Conservation (phyloP, 2,888 invertebrate genomes). For the Phlogophora meticulosa region DNA sequence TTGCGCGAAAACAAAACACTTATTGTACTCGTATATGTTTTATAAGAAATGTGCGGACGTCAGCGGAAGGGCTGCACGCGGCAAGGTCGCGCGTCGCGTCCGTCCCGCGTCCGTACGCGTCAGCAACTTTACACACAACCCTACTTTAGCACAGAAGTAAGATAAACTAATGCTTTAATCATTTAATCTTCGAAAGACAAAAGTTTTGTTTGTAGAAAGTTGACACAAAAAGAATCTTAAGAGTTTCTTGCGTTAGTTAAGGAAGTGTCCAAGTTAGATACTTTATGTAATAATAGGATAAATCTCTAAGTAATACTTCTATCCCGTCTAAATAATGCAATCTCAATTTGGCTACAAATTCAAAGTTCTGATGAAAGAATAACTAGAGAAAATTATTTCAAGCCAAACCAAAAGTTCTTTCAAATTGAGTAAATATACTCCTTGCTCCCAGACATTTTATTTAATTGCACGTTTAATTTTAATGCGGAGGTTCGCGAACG, state of each 20-base stretch:
- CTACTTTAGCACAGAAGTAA: slow-evolving; percentile 29
- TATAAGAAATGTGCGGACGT: slow-evolving; percentile 53
- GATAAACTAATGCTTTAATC: slow-evolving; percentile 39
- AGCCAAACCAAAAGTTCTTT: slow-evolving; percentile 14
- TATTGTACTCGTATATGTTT: slow-evolving; percentile 61
- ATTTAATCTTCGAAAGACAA: slow-evolving; percentile 35
- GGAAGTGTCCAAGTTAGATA: slow-evolving; percentile 17
- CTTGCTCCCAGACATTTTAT: slow-evolving; percentile 50
- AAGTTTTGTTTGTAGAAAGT: slow-evolving; percentile 33
- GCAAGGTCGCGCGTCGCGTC: slow-evolving; percentile 53
- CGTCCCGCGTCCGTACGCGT: slow-evolving; percentile 23
- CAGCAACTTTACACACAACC: slow-evolving; percentile 55
- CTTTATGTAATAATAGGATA: slow-evolving; percentile 12
- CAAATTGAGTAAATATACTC: slow-evolving; percentile 29
- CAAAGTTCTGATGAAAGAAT: slow-evolving; percentile 1
- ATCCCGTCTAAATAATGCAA: not conserved
- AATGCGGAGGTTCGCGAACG: slow-evolving; percentile 44
- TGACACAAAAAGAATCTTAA: slow-evolving; percentile 27
- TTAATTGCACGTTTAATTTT: slow-evolving; percentile 55
- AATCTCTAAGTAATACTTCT: not conserved
- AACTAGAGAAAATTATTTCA: slow-evolving; percentile 5
- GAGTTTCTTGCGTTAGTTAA: slow-evolving; percentile 17
- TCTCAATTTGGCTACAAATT: slow-evolving; percentile 5
- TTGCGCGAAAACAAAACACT: slow-evolving; percentile 57
- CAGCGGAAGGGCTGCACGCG: slow-evolving; percentile 61